Conservation (phyloP, 2,888 invertebrate genomes). For the Synergus gifuensis region DNA sequence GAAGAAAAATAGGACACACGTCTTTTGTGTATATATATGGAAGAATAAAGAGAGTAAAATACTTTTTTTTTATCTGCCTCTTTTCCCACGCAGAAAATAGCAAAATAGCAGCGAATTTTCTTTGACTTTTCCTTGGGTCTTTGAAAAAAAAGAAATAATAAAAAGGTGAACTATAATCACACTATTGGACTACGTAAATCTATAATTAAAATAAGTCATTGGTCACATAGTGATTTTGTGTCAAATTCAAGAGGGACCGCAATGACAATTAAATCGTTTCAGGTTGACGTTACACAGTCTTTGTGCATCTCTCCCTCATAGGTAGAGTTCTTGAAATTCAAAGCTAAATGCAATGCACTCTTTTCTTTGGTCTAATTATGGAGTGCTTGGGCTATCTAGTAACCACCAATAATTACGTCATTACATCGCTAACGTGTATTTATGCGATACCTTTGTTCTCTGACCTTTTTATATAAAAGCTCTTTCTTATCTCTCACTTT, state of each 20-base stretch:
- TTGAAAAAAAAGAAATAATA: neutral
- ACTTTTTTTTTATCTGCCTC: neutral
- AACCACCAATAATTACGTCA: conserved; percentile 6
- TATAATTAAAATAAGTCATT: conserved; percentile 13
- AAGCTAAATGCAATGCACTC: conserved; percentile 13
- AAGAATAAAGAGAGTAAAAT: neutral
- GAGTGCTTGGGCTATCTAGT: neutral
- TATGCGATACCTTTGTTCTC: neutral
- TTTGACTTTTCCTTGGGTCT: conserved; percentile 5
- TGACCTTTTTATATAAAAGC: neutral
- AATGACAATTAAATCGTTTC: conserved; percentile 54
- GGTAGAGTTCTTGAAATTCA: neutral
- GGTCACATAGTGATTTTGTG: neutral
- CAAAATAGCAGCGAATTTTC: neutral
- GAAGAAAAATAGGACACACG: neutral
- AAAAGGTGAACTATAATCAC: conserved; percentile 7
- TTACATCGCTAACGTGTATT: neutral
- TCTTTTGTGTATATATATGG: neutral
- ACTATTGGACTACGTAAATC: neutral
- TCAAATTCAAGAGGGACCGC: conserved; percentile 1
- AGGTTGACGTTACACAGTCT: conserved; percentile 50
- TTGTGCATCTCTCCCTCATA: conserved; percentile 1
- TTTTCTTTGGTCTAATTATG: conserved; percentile 7
- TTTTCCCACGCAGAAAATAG: conserved; percentile 15
- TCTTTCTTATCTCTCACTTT: neutral